Base-by-base conservation (phyloP, 2,888 invertebrate genomes). In the Megalurothrips usitatus region DNA sequence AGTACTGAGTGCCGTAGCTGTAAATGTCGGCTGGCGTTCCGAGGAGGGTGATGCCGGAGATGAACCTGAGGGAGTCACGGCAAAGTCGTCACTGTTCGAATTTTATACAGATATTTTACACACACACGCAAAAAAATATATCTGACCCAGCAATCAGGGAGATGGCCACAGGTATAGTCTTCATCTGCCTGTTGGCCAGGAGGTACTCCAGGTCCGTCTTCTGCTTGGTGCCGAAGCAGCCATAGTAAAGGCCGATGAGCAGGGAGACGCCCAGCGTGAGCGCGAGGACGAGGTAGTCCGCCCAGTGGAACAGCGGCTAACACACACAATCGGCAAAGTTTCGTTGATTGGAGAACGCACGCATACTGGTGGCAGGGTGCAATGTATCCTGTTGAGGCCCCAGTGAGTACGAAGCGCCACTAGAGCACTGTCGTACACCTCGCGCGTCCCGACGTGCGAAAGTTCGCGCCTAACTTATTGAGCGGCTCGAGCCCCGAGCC, bases 1-100 rank as follows among this genome's bases (percentile, higher is more conserved):
- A 93, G 87, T 95, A 95, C 86, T 94, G 94, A 0, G 94, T 92
- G 48, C 96, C 96, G 85, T 92, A 95, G 87, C 93, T 93, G 88
- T 95, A 96, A 86, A 95, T 92, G 88, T 96, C 96, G 0, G 95
- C 92, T 10, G 96, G 95, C 9, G 94, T 95, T 49, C 96, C 96
- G 84, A 96, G 89, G 83, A 96, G 93, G 80, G 96, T 96, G 80
- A 96, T 94, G 80, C 96, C 96, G n/a, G 96, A 96, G 85, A 96
- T 92, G 86, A 96, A 96, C 86, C 95, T 79, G 80, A 49, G 81
- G 75, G 19, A 17, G 58, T 19, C 0, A n/a, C n/a, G n/a, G 58
- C 14, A 12, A 58, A 43, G 2, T 43, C 34, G 34, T 43, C 34
- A 43, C 6, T 43, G 34, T 43, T n/a, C n/a, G n/a, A n/a, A n/a